Evolutionary conservation across 2,797 vertebrate species (phyloP), one percentile per base, ranked within the genome.

Genomic region (Spondyliosoma cantharus): DNA sequence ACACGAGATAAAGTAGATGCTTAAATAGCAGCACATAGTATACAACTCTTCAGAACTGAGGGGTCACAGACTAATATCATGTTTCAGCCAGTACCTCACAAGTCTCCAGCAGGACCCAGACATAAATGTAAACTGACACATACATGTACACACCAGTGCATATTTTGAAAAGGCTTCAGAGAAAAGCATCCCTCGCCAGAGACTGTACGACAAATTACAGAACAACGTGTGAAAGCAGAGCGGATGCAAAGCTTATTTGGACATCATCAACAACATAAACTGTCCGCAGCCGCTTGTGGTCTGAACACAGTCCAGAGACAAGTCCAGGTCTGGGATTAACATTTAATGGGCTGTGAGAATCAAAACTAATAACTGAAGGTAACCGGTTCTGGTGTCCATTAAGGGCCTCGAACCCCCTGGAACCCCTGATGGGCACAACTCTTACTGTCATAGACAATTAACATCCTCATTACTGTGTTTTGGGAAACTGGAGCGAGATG

Each of bases 401-500:
- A 37, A 22, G 68, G 91, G 67, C 61, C 66, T 76, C 29, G 19
- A 78, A 86, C 73, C 79, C 85, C 71, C 48, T 5, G 60, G 66
- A 88, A 63, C 74, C 86, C 91, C 94, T 70, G 86, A 87, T 91
- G 93, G 84, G 88, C 86, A 92, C 88, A 86, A 87, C 90, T 92
- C 75, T 74, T 62, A 82, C 92, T 96, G 94, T 94, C 95, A 93
- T 83, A 86, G 89, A 64, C 90, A 92, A 92, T 96, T 95, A 96
- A 87, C 86, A 90, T 95, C 95, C 93, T 96, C 94, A 92, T 96
- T 96, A 94, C 59, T 22, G 65, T 87, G 78, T 90, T 94, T 91
- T 86, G 86, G 84, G 84, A 93, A 95, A 94, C 77, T 87, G 85
- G 90, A 91, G 83, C 91, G n/a, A 67, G 46, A 81, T 78, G 78